phyloP scores from a whole-genome alignment of 2,888 invertebrate species.

The Allolobophora icterica region DNA sequence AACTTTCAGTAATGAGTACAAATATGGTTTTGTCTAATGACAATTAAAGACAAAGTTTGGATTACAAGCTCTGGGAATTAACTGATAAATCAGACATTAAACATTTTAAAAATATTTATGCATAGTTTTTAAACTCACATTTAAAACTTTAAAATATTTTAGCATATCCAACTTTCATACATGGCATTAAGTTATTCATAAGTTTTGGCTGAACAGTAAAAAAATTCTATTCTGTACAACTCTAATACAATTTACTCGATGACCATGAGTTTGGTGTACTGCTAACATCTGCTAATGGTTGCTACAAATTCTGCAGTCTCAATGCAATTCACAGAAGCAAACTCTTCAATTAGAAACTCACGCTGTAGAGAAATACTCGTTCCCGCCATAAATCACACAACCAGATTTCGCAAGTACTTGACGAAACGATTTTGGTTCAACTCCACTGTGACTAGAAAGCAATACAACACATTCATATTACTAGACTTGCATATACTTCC shows the following conservation, averaged over 20 bases:
- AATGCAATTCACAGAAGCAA: not conserved
- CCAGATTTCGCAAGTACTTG: conserved; percentile 19
- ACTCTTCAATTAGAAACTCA: not conserved
- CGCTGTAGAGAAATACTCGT: not conserved
- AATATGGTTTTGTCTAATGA: no score
- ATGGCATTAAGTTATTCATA: no score
- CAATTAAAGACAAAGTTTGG: no score
- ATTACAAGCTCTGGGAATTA: no score
- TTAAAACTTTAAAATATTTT: no score
- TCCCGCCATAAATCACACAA: conserved; percentile 14
- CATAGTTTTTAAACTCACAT: no score
- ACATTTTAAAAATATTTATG: no score
- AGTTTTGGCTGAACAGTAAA: no score
- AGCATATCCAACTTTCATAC: no score
- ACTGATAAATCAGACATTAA: no score
- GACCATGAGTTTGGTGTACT: not conserved
- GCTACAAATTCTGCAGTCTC: not conserved
- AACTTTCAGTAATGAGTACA: no score
- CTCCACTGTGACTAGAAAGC: conserved; percentile 19
- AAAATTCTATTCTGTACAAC: no score
- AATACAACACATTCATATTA: conserved; percentile 9
- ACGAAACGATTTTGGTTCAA: conserved; percentile 27
- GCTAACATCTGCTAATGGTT: not conserved
- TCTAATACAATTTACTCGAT: not conserved
- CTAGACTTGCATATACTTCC: not conserved